Percentiles rank a stretch among this genome's conserved stretches.
Conservation (phyloP, 2,888 invertebrate species). For the Eledone cirrhosa region DNA sequence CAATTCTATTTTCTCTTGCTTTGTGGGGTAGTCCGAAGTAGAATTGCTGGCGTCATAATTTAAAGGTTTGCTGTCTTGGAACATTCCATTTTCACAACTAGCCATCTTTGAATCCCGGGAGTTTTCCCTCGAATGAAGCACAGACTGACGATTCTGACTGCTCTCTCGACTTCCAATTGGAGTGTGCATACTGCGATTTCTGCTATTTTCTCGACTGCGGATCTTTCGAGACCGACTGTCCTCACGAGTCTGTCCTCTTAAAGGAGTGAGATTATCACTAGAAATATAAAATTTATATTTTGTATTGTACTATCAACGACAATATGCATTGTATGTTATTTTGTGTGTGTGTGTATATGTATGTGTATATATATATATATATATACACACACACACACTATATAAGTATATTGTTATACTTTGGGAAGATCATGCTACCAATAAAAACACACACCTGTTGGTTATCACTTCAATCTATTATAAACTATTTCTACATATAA, state of each 20-base stretch:
- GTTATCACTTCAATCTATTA: too few species aligned
- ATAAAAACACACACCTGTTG: too few species aligned
- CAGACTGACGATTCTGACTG: slow-evolving; percentile 6
- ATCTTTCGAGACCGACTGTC: slow-evolving; percentile 3
- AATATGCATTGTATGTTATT: too few species aligned
- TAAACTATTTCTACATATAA: too few species aligned
- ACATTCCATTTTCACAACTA: not conserved
- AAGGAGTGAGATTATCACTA: slow-evolving; percentile 16
- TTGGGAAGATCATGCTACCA: too few species aligned
- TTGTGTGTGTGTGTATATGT: too few species aligned
- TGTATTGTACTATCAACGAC: too few species aligned
- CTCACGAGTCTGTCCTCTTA: slow-evolving; percentile 17
- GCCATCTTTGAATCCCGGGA: not conserved
- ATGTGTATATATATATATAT: too few species aligned
- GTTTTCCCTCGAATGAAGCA: slow-evolving; percentile 5
- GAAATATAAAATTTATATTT: not conserved
- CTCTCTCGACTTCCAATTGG: slow-evolving; percentile 16
- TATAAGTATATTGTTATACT: too few species aligned
- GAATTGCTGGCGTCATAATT: not conserved
- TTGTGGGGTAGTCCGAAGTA: not conserved
- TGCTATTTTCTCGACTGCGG: slow-evolving; percentile 14
- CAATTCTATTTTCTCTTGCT: not conserved
- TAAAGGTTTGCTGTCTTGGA: not conserved
- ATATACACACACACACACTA: too few species aligned
- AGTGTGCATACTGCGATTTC: slow-evolving; percentile 10